Evolutionary conservation across 2,797 vertebrate genomes (phyloP), one percentile per base, ranked within the genome.

Genomic region (Aplochiton taeniatus): DNA sequence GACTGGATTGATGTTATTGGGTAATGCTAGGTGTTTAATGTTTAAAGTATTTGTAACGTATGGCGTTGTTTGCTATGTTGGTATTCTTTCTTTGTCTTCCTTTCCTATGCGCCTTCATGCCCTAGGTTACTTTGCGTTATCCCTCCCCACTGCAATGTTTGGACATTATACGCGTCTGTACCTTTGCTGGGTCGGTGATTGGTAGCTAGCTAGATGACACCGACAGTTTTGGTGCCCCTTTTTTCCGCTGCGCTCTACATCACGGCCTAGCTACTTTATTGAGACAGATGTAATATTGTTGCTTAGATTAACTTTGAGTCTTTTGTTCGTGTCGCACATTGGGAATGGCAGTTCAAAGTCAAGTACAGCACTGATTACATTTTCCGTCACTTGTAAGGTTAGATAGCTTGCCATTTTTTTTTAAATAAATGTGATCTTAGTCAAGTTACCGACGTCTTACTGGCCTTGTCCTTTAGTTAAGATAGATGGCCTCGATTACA

Each of bases 31-130:
- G 6, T 6, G 31, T 31, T 31, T 31, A 31, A 31, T 3, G 31
- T 31, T 2, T 31, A 3, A 31, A 6, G 31, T 31, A 31, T 31
- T 3, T 3, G 31, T 3, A 31, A 31, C 31, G 31, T 31, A 31
- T 31, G 31, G 31, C 6, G 31, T 31, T 31, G 31, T 31, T 31
- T 31, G 31, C 31, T 31, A 62, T 55, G 16, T 51, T 58, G 48
- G 31, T 46, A 46, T 11, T 46, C 55, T 64, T 85, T 87, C 87
- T 90, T 92, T 92, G 90, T 92, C 89, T 90, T 89, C 89, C 73
- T 81, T 71, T 60, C 77, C 59, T 83, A 82, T 89, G 87, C 85
- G 85, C 89, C 88, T 86, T 89, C 89, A 87, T 83, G 78, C 80
- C 83, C 83, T 82, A 85, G 83, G 86, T 82, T 86, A 80, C 83